Evolutionary conservation across 2,797 vertebrate genomes (phyloP).

Genomic region (Periophthalmus magnuspinnatus): DNA sequence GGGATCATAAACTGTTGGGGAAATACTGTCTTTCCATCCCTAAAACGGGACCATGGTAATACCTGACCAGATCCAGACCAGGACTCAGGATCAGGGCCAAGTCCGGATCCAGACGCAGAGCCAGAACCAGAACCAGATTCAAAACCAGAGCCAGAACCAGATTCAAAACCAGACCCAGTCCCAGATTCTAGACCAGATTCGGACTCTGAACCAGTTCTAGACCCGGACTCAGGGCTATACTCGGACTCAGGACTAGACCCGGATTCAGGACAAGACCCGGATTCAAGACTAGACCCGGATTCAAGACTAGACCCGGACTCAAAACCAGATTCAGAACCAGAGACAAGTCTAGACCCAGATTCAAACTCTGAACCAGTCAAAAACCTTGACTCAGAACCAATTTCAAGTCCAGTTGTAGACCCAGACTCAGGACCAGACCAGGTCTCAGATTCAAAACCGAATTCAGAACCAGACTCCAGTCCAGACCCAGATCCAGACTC

Average conservation of each 20-base stretch:
- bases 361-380: constrained; percentile 41
- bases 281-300: constrained; percentile 40
- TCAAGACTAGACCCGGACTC: constrained; percentile 47
- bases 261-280: constrained; percentile 41
- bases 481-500: not conserved
- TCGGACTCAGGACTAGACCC: constrained; percentile 40
- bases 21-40: constrained; percentile 71
- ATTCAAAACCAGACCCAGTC: constrained; percentile 6
- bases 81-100: constrained; percentile 41
- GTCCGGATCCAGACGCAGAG: constrained; percentile 31
- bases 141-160: constrained; percentile 3
- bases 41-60: constrained; percentile 19
- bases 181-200: constrained; percentile 46
- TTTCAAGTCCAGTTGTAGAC: constrained; percentile 39
- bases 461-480: constrained; percentile 16
- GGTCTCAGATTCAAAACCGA: constrained; percentile 31
- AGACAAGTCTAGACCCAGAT: constrained; percentile 41
- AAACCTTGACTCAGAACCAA: constrained; percentile 39
- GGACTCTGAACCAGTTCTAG: constrained; percentile 32
- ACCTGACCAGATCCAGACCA: constrained; percentile 47
- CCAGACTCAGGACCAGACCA: constrained; percentile 43
- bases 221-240: constrained; percentile 47
- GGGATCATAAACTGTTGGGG: constrained; percentile 32
- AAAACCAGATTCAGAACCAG: constrained; percentile 40
- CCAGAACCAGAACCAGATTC: not conserved